Conservation (phyloP, 2,888 invertebrate species). For the Pteria penguin region DNA sequence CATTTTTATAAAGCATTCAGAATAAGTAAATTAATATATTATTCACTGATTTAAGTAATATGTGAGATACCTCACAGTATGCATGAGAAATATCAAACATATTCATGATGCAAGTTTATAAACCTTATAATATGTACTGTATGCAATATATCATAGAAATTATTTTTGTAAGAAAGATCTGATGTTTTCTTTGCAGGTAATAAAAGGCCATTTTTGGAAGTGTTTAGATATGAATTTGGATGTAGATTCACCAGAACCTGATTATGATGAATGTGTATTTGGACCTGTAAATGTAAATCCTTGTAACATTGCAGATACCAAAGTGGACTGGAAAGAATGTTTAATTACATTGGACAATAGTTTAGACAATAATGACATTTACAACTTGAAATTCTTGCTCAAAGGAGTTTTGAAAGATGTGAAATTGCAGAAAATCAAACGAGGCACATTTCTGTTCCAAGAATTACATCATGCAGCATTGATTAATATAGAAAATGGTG, state of each 20-base stretch:
- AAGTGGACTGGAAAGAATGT: neutral
- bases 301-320: neutral
- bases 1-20: no score
- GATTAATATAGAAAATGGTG: slow-evolving; percentile 32
- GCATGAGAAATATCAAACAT: no score
- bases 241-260: neutral
- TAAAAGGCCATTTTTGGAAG: no score
- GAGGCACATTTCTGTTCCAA: slow-evolving; percentile 50
- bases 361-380: slow-evolving; percentile 53
- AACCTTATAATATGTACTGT: no score
- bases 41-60: no score
- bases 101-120: no score
- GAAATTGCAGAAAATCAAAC: slow-evolving; percentile 47
- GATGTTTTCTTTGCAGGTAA: no score
- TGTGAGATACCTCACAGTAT: no score
- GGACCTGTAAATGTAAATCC: neutral
- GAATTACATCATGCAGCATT: slow-evolving; percentile 42
- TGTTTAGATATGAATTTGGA: neutral
- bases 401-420: slow-evolving; percentile 43
- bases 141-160: no score
- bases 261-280: neutral
- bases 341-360: slow-evolving; percentile 37
- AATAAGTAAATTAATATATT: no score
- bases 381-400: slow-evolving; percentile 53
- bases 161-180: no score